Evolutionary conservation across 2,888 invertebrate genomes (phyloP).

Genomic region (Mesorhabditis sp.): DNA sequence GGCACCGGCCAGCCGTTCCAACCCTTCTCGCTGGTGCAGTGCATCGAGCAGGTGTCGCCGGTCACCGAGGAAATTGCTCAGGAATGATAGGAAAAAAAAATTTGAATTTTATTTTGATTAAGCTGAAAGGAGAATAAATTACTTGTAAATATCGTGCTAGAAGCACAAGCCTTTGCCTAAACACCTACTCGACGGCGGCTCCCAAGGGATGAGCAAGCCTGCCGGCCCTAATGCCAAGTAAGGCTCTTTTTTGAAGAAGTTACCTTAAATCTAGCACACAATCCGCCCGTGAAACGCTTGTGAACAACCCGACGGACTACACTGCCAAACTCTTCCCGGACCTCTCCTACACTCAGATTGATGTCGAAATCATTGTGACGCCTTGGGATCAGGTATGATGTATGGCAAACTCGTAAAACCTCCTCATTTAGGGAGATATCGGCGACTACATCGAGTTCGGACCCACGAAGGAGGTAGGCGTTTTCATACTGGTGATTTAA

Average conservation of each 20-base stretch:
- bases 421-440: neutral
- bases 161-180: too few species aligned
- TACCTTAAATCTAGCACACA: too few species aligned
- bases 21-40: conserved; percentile 72
- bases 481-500: neutral
- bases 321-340: neutral
- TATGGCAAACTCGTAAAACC: neutral
- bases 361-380: neutral
- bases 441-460: conserved; percentile 1
- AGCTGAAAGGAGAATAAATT: too few species aligned
- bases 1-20: conserved; percentile 85
- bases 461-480: neutral
- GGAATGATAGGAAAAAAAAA: too few species aligned
- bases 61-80: conserved; percentile 8
- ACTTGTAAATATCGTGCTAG: too few species aligned
- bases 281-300: too few species aligned
- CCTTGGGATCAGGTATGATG: neutral
- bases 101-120: too few species aligned
- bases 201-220: too few species aligned
- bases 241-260: too few species aligned
- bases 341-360: neutral
- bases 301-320: neutral
- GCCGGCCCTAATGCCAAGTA: too few species aligned
- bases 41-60: conserved; percentile 16
- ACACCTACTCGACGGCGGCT: too few species aligned